phyloP scores from a whole-genome alignment of 2,113 vertebrate species.

The Prionailurus bengalensis region DNA sequence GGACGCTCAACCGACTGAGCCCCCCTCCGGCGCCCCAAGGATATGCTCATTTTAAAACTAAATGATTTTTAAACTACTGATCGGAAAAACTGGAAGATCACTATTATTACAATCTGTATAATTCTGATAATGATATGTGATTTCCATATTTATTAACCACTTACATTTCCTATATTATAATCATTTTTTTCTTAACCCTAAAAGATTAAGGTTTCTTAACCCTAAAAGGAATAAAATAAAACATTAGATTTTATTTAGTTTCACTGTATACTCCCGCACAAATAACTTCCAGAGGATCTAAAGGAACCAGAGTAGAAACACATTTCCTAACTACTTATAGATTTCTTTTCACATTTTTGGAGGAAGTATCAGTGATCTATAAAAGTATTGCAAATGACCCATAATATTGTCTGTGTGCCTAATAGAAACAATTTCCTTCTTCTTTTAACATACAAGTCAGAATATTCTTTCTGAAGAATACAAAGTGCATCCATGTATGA shows the following conservation, averaged over 20 bases:
- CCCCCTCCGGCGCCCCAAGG: no score
- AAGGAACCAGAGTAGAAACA: neutral
- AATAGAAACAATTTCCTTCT: neutral
- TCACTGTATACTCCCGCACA: neutral
- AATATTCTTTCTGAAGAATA: neutral
- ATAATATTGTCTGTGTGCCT: neutral
- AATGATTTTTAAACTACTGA: neutral
- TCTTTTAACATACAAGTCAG: neutral
- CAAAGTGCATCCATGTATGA: neutral
- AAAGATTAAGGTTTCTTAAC: neutral
- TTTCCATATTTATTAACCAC: neutral
- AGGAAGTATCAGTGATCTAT: neutral
- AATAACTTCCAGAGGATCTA: neutral
- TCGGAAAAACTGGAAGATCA: neutral
- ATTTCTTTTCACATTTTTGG: neutral
- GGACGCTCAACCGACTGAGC: no score
- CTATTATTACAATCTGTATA: neutral
- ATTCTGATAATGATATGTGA: neutral
- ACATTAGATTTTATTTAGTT: neutral
- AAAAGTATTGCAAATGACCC: neutral
- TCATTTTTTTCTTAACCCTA: neutral
- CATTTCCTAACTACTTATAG: neutral
- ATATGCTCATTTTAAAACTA: constrained; percentile 13
- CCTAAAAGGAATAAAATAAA: neutral
- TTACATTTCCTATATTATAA: neutral